These are phyloP conservation scores for Zaprionus nigranus DNA, from an alignment of 1,140 invertebrate species.

Conservation along the genomic window DNA sequence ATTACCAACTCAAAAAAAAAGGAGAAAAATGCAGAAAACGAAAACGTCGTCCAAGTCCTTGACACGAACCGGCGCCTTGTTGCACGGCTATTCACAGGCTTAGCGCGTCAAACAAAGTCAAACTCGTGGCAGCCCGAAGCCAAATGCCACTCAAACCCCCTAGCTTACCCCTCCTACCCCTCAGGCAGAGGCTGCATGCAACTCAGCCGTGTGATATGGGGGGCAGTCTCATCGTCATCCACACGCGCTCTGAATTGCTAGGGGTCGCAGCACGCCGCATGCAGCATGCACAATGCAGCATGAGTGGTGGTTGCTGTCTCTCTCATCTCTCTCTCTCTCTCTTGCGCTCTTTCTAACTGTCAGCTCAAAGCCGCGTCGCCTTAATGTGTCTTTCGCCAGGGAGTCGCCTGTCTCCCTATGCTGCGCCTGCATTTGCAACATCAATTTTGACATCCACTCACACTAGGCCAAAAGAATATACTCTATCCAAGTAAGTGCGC, in stretches of 20 bases:
- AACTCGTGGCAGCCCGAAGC: conserved; percentile 72
- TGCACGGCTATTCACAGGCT: conserved; percentile 23
- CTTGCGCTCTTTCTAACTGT: not conserved
- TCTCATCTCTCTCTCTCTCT: not conserved
- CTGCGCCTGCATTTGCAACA: conserved; percentile 27
- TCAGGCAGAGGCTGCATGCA: not conserved
- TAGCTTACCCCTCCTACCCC: not conserved
- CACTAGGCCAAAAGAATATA: not conserved
- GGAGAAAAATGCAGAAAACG: not conserved
- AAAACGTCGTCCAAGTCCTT: conserved; percentile 69
- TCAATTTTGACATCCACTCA: conserved; percentile 25
- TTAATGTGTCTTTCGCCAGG: conserved; percentile 27
- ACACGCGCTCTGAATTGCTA: conserved; percentile 2
- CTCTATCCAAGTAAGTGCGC: conserved; percentile 9
- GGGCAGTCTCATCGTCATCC: conserved; percentile 34
- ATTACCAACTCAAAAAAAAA: not conserved
- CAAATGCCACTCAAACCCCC: conserved; percentile 73
- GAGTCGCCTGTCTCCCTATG: conserved; percentile 1
- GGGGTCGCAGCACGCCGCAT: conserved; percentile 6
- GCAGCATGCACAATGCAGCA: conserved; percentile 14
- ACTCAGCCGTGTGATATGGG: conserved; percentile 39
- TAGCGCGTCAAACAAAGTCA: conserved; percentile 73
- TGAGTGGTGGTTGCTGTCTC: conserved; percentile 24
- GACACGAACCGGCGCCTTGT: conserved; percentile 58
- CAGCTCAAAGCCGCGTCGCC: conserved; percentile 9